phyloP scores from a whole-genome alignment of 2,797 vertebrate genomes.

The Acipenser ruthenus region DNA sequence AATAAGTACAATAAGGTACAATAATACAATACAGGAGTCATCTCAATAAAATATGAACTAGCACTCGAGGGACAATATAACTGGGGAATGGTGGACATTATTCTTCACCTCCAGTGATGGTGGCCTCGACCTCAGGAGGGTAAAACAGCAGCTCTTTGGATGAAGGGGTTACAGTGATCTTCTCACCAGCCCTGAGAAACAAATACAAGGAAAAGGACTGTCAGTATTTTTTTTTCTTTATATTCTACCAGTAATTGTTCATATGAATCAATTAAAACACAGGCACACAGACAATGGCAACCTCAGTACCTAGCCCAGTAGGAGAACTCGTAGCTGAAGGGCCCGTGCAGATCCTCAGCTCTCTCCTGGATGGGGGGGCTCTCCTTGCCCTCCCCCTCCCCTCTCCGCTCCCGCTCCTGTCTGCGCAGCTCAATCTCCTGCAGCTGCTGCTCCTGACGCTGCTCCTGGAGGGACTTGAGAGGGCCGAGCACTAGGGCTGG shows the following conservation, averaged over 20 bases:
- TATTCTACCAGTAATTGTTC: background rate
- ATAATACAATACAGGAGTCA: too few relatives aligned
- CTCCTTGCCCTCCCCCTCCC: slow-evolving; percentile 53
- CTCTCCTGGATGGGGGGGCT: slow-evolving; percentile 75
- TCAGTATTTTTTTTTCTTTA: background rate
- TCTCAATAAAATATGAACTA: too few relatives aligned
- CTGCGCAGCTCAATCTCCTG: slow-evolving; percentile 73
- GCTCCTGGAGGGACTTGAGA: slow-evolving; percentile 69
- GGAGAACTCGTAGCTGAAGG: slow-evolving; percentile 90
- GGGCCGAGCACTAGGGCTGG: slow-evolving; percentile 90
- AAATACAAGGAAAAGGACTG: slow-evolving; percentile 9
- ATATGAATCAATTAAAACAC: background rate
- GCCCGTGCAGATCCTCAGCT: slow-evolving; percentile 79
- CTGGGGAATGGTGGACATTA: too few relatives aligned
- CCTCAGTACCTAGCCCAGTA: slow-evolving; percentile 86
- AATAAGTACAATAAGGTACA: too few relatives aligned
- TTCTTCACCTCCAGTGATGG: slow-evolving; percentile 80
- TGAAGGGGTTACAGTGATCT: slow-evolving; percentile 86
- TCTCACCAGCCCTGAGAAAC: slow-evolving; percentile 80
- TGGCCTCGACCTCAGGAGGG: slow-evolving; percentile 84
- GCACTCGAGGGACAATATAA: too few relatives aligned
- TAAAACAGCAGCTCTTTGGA: slow-evolving; percentile 95
- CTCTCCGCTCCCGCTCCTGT: slow-evolving; percentile 69
- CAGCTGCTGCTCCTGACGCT: slow-evolving; percentile 79
- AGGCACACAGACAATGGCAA: background rate